Evolutionary conservation across 2,797 vertebrate species (phyloP).

Genomic region (Chaunax sp.): DNA sequence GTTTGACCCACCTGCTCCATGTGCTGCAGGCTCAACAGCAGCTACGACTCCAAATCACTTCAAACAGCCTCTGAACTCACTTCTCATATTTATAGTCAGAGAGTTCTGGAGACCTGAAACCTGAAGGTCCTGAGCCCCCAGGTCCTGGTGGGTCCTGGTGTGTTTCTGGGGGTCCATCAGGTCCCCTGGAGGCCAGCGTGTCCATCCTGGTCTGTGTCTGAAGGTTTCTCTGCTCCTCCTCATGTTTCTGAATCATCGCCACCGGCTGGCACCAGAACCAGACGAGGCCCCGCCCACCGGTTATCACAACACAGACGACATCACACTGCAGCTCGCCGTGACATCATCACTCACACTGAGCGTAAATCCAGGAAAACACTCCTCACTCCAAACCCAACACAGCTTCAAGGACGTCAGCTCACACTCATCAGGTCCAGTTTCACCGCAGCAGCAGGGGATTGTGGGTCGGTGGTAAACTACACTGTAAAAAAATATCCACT

Average conservation of each 20-base stretch:
- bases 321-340: neutral
- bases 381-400: conserved; percentile 88
- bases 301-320: neutral
- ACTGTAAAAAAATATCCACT: neutral
- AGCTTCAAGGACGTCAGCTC: neutral
- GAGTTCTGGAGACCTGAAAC: no score
- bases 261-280: neutral
- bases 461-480: conserved; percentile 79
- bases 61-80: conserved; percentile 26
- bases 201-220: no score
- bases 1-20: no score
- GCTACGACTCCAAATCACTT: conserved; percentile 12
- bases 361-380: conserved; percentile 86
- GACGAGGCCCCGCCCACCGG: neutral
- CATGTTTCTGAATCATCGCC: neutral
- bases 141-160: no score
- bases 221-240: no score
- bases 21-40: conserved; percentile 20
- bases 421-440: conserved; percentile 87
- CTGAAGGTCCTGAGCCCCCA: no score
- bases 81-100: no score
- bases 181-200: no score
- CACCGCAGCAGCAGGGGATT: conserved; percentile 82
- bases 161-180: no score
- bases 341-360: conserved; percentile 68